A percentile compares a stretch with the other conserved stretches of the same genome.
Conservation (phyloP, 2,113 vertebrate genomes). For the Neotragus moschatus region DNA sequence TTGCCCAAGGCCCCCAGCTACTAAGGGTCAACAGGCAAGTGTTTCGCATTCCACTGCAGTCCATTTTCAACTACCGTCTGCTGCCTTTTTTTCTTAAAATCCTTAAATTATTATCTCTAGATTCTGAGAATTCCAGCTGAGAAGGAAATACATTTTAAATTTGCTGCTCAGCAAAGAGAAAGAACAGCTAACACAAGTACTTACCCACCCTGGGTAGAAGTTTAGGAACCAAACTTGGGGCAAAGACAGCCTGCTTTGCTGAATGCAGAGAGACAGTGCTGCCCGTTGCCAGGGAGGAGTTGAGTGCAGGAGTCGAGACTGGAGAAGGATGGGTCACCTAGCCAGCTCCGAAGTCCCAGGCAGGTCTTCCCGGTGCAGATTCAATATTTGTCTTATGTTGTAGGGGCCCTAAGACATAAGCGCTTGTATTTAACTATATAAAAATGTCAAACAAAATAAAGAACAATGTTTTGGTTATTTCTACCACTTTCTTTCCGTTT, state of each 20-base stretch:
- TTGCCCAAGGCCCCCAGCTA: neutral
- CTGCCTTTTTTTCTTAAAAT: neutral
- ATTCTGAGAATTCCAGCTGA: neutral
- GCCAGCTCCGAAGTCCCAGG: neutral
- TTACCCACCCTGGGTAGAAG: neutral
- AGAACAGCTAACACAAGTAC: neutral
- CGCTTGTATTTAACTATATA: neutral
- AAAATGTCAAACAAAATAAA: neutral
- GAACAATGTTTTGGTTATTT: neutral
- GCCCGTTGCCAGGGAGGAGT: neutral
- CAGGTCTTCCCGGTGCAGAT: neutral
- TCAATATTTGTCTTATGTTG: neutral
- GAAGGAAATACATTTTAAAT: neutral
- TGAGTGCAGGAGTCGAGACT: neutral
- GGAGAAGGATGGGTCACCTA: neutral
- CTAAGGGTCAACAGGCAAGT: neutral
- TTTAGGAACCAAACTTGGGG: neutral
- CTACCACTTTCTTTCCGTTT: neutral
- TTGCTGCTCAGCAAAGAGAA: neutral
- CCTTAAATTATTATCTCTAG: neutral
- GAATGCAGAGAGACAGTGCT: neutral
- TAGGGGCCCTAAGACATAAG: neutral
- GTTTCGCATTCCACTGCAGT: neutral
- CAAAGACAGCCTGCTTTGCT: neutral
- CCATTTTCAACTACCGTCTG: neutral